Evolutionary conservation across 2,797 vertebrate species (phyloP), one percentile per base, ranked within the genome.

Genomic region (Peromyscus eremicus): DNA sequence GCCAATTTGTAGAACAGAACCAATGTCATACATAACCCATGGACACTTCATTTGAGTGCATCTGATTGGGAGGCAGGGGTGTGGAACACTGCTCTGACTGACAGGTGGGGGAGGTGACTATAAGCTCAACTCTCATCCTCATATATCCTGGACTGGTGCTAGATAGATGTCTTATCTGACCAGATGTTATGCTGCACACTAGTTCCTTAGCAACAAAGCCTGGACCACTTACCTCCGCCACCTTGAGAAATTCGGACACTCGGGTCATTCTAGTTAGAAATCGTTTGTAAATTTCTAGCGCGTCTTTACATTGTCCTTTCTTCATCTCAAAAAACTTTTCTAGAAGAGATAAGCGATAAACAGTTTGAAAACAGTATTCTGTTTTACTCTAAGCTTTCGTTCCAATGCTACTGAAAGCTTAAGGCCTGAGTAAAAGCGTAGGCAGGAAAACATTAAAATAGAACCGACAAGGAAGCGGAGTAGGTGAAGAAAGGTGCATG

Each of bases 251-350:
- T 98, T 99, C 99, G n/a, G 99, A 99, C 86, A 99, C 99, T 88
- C 99, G 99, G 40, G 99, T 99, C 99, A 99, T 99, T 97, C 99
- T 99, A 79, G 99, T 99, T 96, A 99, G 98, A 99, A 99, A 99
- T 94, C 99, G 99, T 98, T 99, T 99, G 98, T 99, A 99, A 98
- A 99, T 99, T 99, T 99, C 99, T 98, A 99, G 98, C 40, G 99
- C 99, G 40, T 99, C 99, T 99, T 99, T 99, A 98, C 99, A 99
- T 92, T 99, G 99, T 93, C 99, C 99, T 98, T 99, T 99, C 98
- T 99, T 99, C 99, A 99, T 99, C 98, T 99, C 99, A 99, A 99
- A 99, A 98, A 99, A 99, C 98, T 99, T 99, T 98, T 99, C 99
- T 99, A 92, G 71, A 97, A 98, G 94, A 97, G 68, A 96, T 4